These are phyloP conservation scores for Vanessa atalanta DNA, from an alignment of 1,140 invertebrate species.

Conservation along the genomic window DNA sequence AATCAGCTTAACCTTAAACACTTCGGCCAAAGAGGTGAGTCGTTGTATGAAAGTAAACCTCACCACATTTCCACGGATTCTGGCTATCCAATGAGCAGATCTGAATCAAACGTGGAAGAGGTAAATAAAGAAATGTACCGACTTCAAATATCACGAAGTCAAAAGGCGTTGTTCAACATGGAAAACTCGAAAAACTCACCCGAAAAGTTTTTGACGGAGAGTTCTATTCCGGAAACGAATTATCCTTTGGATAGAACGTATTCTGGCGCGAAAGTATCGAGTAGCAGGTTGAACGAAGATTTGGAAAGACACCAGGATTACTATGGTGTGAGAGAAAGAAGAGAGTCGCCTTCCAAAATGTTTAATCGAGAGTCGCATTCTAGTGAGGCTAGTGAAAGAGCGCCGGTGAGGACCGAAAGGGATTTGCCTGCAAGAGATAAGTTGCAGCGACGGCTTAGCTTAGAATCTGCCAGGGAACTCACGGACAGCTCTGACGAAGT, in stretches of 20 bases:
- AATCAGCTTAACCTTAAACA: slow-evolving; percentile 76
- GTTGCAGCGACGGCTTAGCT: slow-evolving; percentile 83
- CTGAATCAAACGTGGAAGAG: slow-evolving; percentile 78
- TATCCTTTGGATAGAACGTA: slow-evolving; percentile 78
- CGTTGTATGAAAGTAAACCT: slow-evolving; percentile 72
- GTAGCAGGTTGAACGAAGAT: slow-evolving; percentile 74
- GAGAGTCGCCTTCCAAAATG: slow-evolving; percentile 64
- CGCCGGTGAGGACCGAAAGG: slow-evolving; percentile 50
- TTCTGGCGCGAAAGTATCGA: slow-evolving; percentile 77
- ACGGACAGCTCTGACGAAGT: slow-evolving; percentile 86
- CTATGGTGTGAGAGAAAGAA: slow-evolving; percentile 59
- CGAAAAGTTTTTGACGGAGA: slow-evolving; percentile 72
- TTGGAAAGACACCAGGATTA: slow-evolving; percentile 72
- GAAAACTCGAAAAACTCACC: slow-evolving; percentile 73
- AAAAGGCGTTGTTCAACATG: slow-evolving; percentile 77
- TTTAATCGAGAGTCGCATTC: slow-evolving; percentile 65
- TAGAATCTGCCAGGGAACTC: slow-evolving; percentile 86
- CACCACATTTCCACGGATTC: slow-evolving; percentile 74
- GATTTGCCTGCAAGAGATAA: slow-evolving; percentile 58
- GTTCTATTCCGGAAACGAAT: slow-evolving; percentile 70
- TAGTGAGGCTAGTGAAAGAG: slow-evolving; percentile 67
- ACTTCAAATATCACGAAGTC: slow-evolving; percentile 77
- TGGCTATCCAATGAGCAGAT: slow-evolving; percentile 72
- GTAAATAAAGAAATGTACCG: slow-evolving; percentile 81
- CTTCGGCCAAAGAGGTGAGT: slow-evolving; percentile 75